Conservation (phyloP, 2,888 invertebrate species). For the Lapara coniferarum region DNA sequence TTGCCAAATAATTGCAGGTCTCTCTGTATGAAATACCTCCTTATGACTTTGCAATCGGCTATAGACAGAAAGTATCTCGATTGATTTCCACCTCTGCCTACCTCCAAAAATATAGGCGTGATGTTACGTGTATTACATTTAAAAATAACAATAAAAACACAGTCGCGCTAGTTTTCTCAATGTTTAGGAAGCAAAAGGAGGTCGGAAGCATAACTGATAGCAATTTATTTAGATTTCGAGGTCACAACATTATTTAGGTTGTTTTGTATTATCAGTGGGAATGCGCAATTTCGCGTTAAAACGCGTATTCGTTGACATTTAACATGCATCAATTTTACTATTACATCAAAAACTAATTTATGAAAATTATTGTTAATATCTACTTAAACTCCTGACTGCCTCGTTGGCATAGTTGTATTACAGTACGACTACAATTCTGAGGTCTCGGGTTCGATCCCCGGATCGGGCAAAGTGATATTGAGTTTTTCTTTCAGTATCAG, state of each 20-base stretch:
- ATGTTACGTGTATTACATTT: not conserved
- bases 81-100: not conserved
- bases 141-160: constrained; percentile 37
- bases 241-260: constrained; percentile 78
- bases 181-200: constrained; percentile 77
- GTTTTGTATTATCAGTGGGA: constrained; percentile 82
- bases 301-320: constrained; percentile 50
- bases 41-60: too few species aligned
- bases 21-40: too few species aligned
- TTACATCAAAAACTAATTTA: not conserved
- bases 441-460: too few species aligned
- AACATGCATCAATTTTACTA: constrained; percentile 38
- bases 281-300: constrained; percentile 74
- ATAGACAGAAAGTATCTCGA: too few species aligned
- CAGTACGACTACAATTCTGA: too few species aligned
- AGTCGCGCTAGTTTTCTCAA: constrained; percentile 56
- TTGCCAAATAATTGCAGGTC: too few species aligned
- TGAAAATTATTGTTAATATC: too few species aligned
- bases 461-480: too few species aligned
- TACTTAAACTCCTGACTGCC: too few species aligned
- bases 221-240: constrained; percentile 81
- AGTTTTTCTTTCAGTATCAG: too few species aligned
- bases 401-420: too few species aligned
- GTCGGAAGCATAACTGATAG: constrained; percentile 80
- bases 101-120: not conserved